phyloP scores from a whole-genome alignment of 2,797 vertebrate species.

The Platyrinchus mystaceus region DNA sequence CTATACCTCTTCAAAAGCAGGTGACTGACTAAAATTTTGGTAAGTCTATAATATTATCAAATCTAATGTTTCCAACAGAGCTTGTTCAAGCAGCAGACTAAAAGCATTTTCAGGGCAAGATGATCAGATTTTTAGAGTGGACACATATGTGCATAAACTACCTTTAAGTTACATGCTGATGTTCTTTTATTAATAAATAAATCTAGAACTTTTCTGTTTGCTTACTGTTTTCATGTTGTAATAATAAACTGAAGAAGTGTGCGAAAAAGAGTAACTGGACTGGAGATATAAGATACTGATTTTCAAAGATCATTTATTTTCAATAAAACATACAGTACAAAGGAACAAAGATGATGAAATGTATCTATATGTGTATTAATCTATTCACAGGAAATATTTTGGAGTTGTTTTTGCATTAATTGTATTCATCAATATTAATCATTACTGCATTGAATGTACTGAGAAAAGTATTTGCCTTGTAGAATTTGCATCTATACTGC shows the following conservation, averaged over 20 bases:
- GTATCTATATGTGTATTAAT: neutral
- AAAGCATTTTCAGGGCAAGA: neutral
- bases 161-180: no score
- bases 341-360: neutral
- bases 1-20: neutral
- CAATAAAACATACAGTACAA: neutral
- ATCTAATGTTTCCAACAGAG: neutral
- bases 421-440: neutral
- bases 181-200: neutral
- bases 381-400: neutral
- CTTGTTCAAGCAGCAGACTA: neutral
- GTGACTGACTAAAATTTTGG: neutral
- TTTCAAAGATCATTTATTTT: neutral
- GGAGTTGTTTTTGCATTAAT: neutral
- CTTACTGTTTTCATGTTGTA: neutral
- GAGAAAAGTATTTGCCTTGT: neutral
- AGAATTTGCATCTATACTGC: neutral
- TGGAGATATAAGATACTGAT: neutral
- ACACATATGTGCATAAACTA: fast-evolving
- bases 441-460: neutral
- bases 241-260: neutral
- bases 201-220: neutral
- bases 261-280: neutral
- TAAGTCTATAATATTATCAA: neutral
- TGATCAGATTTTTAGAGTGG: neutral